Evolutionary conservation across 2,113 vertebrate genomes (phyloP), one percentile per base, ranked within the genome.

Genomic region (Globicephala melas): DNA sequence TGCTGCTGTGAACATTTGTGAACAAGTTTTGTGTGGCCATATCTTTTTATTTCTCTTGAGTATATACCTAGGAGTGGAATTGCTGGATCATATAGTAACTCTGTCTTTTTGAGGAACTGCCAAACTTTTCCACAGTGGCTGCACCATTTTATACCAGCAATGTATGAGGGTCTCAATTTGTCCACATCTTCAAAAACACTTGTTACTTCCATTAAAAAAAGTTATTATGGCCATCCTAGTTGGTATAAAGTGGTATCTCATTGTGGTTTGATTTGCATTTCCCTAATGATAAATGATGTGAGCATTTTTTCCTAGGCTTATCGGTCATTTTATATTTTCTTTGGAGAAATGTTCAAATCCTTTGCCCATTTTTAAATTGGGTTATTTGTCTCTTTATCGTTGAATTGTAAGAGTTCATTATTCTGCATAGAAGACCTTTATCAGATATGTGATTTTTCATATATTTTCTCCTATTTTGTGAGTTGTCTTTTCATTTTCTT

Each of bases 191-290:
- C 50, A 65, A 41, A 21, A 82, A 23, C 0, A 58, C n/a, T 81
- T 94, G 44, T 33, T 70, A 76, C 9, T 41, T 47, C 41, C 28
- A 15, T 79, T 63, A 21, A 50, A 71, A 71, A 62, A 44, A 60
- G 28, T 73, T 73, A 21, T 41, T 55, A 36, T 55, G 83, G 28
- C 15, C 44, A 82, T 74, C 25, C 21, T 89, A 28, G 14, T 89
- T 36, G 20, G 14, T 82, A 17, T 65, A 50, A 83, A 93, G 3
- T 84, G 25, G 18, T 33, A 33, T 62, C 44, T 68, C 38, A 71
- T 93, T 79, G 41, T 94, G 73, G 67, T 93, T 85, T 80, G 36
- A 65, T 84, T 92, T 92, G 14, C 33, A 53, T 85, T 85, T 44
- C 60, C 31, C 20, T 90, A 67, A 6, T 80, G 26, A 65, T 76